Base-by-base conservation (phyloP, 2,113 vertebrate species). In the Puntigrus tetrazona region DNA sequence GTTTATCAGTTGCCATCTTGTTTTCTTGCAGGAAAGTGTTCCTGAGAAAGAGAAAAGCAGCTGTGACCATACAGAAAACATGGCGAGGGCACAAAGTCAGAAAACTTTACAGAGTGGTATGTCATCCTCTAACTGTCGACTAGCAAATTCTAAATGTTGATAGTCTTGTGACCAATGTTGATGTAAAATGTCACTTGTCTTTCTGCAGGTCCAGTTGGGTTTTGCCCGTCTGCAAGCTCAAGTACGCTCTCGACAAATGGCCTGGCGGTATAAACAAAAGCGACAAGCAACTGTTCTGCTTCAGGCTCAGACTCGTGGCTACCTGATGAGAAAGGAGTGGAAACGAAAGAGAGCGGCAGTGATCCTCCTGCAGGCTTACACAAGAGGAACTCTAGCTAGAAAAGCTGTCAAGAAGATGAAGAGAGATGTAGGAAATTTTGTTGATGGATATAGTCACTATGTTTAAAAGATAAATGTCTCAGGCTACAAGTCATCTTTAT, bases 171-270 rank as follows among this genome's bases (percentile, higher is more conserved):
- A 29, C n/a, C n/a, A n/a, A 43, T 59, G 9, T n/a, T n/a, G n/a
- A n/a, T 78, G 52, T 61, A 78, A 22, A 61, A 36, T 43, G 36
- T 34, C 36, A 20, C 16, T 59, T 67, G 29, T 63, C 4, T 79
- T 67, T 86, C 4, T 7, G 0, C 87, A 99, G 98, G 93, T 95
- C 83, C 90, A 96, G 87, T 88, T 96, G 84, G 97, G 98, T 43
- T 97, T 96, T 0, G 92, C 93, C 1, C 96, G 98, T n/a, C 92
- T 99, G 45, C 98, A 97, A 89, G 97, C 97, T 0, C 92, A 95
- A 36, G 91, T 92, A 50, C 95, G 93, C 13, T 92, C 96, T 70
- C 95, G 89, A 9, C 93, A 94, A 76, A 88, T 98, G 8, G 83
- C 89, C 0, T 90, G 88, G 50, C 91, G 91, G 22, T 98, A 98